Conservation (phyloP, 2,888 invertebrate species). For the Dryobota labecula region DNA sequence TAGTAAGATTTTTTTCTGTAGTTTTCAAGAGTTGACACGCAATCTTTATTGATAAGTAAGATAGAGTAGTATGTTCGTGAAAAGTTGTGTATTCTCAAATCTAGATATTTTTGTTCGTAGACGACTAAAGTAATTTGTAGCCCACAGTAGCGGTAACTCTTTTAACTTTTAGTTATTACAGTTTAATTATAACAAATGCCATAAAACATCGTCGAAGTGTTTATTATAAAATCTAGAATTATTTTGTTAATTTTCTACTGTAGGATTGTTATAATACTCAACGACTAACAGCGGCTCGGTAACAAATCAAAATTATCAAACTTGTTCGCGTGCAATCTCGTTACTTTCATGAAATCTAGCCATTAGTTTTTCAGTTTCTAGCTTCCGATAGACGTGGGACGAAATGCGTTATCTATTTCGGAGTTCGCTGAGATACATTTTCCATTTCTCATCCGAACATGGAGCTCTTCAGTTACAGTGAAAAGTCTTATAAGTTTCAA, state of each 20-base stretch:
- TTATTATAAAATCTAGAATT: constrained; percentile 7
- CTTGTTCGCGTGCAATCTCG: constrained; percentile 18
- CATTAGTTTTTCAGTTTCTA: constrained; percentile 25
- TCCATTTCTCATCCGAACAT: not conserved
- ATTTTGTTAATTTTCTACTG: constrained; percentile 19
- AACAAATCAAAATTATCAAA: constrained; percentile 26
- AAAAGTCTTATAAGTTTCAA: constrained; percentile 41
- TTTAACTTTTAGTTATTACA: not conserved
- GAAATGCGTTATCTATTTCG: constrained; percentile 19
- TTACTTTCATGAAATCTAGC: constrained; percentile 18
- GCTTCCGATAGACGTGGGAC: constrained; percentile 7
- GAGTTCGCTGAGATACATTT: constrained; percentile 18
- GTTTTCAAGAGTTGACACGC: not conserved
- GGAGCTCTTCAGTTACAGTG: constrained; percentile 12
- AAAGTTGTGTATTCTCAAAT: not conserved
- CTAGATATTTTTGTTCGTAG: not conserved
- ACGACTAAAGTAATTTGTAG: not conserved
- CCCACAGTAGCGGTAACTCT: not conserved
- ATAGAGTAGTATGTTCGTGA: not conserved
- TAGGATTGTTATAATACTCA: not conserved
- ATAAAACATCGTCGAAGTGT: not conserved
- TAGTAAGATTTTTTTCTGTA: constrained; percentile 21
- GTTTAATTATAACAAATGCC: constrained; percentile 5
- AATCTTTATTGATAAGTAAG: not conserved
- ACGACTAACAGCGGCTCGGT: constrained; percentile 5